Conservation (phyloP, 2,797 vertebrate genomes). For the Neopelma chrysocephalum region DNA sequence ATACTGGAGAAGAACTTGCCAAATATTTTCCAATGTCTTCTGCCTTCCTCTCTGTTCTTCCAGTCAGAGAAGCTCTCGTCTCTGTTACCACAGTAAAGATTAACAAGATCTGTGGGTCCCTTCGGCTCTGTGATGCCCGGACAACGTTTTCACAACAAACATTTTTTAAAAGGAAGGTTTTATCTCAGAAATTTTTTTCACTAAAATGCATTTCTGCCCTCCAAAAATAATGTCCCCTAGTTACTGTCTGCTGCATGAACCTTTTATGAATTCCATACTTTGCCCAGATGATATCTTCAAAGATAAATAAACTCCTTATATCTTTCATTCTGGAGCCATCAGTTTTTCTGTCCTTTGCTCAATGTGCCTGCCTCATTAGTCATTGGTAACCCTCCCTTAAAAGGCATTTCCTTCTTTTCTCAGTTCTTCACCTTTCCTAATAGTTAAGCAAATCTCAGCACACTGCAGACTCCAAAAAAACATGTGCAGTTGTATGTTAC, state of each 20-base stretch:
- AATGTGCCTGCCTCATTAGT: neutral
- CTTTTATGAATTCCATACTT: neutral
- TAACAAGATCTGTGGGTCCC: neutral
- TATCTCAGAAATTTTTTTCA: neutral
- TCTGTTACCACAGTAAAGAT: neutral
- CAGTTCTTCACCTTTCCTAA: conserved; percentile 13
- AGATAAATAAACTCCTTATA: neutral
- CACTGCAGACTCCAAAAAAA: neutral
- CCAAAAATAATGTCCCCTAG: neutral
- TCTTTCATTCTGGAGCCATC: neutral
- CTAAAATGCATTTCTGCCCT: neutral
- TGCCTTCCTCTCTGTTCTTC: neutral
- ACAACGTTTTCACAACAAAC: neutral
- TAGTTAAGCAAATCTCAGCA: neutral
- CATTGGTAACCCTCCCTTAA: neutral
- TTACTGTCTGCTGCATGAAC: neutral
- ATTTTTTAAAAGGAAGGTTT: neutral
- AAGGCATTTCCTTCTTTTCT: neutral
- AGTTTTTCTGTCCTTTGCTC: neutral
- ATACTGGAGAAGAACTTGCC: neutral
- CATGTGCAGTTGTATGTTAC: neutral
- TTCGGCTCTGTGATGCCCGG: neutral
- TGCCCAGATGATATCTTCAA: neutral
- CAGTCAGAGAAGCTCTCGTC: neutral
- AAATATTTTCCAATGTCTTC: neutral